Percentiles rank a stretch among this genome's conserved stretches.
phyloP scores from a whole-genome alignment of 2,797 vertebrate genomes.

The Pipistrellus kuhlii region DNA sequence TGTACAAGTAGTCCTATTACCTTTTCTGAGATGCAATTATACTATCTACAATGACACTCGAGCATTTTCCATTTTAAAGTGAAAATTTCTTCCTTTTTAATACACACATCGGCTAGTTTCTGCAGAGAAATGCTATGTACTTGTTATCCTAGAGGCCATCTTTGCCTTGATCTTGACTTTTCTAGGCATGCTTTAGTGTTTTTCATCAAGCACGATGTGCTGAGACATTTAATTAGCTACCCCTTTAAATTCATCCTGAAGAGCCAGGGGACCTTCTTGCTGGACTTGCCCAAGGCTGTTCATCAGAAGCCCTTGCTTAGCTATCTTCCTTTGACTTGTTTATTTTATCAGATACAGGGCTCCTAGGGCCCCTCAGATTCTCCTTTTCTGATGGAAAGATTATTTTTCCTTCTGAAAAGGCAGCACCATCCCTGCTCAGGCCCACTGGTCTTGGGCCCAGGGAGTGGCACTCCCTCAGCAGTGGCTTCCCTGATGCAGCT shows the following conservation, averaged over 20 bases:
- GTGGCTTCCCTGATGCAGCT: neutral
- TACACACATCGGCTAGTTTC: neutral
- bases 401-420: neutral
- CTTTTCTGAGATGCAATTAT: neutral
- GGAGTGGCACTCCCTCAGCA: neutral
- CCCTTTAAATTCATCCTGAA: neutral
- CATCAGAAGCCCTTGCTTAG: neutral
- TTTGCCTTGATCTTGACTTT: conserved; percentile 27
- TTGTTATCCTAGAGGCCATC: neutral
- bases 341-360: neutral
- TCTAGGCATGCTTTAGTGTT: neutral
- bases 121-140: conserved; percentile 4
- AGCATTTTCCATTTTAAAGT: neutral
- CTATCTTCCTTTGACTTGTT: neutral
- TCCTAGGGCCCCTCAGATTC: neutral
- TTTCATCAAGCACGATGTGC: neutral
- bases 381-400: neutral
- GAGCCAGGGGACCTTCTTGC: neutral
- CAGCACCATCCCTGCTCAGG: neutral
- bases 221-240: conserved; percentile 22
- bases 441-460: neutral
- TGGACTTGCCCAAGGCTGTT: neutral
- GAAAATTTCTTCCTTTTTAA: conserved; percentile 11
- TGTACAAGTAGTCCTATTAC: neutral
- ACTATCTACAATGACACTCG: neutral